Evolutionary conservation across 2,797 vertebrate genomes (phyloP).

Genomic region (Anas bernieri): DNA sequence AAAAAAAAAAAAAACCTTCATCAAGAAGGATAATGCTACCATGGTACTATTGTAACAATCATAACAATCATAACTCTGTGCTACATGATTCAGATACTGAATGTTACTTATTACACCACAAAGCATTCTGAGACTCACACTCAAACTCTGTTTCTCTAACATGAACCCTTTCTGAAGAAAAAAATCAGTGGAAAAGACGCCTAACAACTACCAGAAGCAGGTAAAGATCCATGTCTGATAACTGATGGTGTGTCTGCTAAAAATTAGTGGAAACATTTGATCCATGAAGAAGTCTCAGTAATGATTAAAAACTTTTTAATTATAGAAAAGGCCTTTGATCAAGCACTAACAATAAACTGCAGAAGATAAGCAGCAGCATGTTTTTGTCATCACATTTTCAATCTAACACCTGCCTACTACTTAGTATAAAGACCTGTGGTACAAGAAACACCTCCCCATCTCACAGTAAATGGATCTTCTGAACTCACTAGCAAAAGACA

Average conservation of each 20-base stretch:
- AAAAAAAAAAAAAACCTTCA: background rate
- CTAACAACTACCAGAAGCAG: background rate
- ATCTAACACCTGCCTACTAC: background rate
- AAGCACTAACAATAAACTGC: background rate
- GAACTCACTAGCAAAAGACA: background rate
- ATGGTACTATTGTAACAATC: background rate
- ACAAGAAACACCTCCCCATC: background rate
- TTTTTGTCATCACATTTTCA: background rate
- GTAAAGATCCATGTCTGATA: background rate
- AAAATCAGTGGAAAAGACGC: background rate
- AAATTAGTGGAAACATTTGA: background rate
- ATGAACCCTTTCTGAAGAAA: background rate
- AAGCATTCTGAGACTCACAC: background rate
- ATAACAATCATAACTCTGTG: background rate
- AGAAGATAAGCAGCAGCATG: background rate
- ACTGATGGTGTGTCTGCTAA: background rate
- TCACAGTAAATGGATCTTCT: background rate
- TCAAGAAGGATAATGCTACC: background rate
- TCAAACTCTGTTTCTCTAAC: background rate
- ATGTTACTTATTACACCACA: background rate
- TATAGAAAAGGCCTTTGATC: background rate
- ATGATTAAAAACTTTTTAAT: background rate
- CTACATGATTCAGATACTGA: background rate
- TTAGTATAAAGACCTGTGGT: background rate
- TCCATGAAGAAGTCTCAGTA: background rate